A percentile compares a stretch with the other conserved stretches of the same genome.
Conservation (phyloP, 2,888 invertebrate genomes). For the Drosophila niveifrons region DNA sequence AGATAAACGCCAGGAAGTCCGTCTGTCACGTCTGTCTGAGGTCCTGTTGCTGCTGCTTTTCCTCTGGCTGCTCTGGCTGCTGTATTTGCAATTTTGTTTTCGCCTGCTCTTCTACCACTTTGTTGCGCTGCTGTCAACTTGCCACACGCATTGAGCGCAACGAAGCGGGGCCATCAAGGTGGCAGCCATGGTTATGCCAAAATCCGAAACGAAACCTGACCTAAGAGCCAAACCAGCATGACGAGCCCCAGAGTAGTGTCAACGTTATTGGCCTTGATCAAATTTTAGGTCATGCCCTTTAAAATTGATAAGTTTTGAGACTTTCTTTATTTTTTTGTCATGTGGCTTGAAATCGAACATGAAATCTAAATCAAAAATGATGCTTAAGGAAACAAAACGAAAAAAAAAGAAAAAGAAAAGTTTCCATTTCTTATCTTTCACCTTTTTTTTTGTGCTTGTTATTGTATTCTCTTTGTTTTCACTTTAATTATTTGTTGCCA, state of each 20-base stretch:
- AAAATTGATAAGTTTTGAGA: conserved; percentile 38
- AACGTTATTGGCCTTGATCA: conserved; percentile 66
- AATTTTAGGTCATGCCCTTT: conserved; percentile 35
- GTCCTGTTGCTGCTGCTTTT: conserved; percentile 4
- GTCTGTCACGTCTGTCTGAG: conserved; percentile 9
- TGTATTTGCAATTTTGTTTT: conserved; percentile 15
- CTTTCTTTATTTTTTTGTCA: neutral
- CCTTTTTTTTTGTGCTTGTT: neutral
- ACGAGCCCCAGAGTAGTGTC: conserved; percentile 43
- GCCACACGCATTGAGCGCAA: conserved; percentile 42
- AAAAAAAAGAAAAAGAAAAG: conserved; percentile 35
- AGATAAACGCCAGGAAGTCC: conserved; percentile 58
- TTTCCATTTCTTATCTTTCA: conserved; percentile 26
- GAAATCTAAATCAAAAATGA: conserved; percentile 40
- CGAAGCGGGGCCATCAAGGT: conserved; percentile 38
- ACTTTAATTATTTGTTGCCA: conserved; percentile 50
- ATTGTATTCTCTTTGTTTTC: conserved; percentile 12
- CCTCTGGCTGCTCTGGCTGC: neutral
- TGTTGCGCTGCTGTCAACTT: conserved; percentile 42
- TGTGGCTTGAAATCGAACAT: conserved; percentile 25
- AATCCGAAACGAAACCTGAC: conserved; percentile 35
- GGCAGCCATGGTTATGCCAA: conserved; percentile 17
- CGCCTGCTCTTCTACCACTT: neutral
- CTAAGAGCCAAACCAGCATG: conserved; percentile 29
- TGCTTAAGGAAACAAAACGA: conserved; percentile 1